phyloP scores from a whole-genome alignment of 2,797 vertebrate genomes.

The Phataginus tetradactyla region DNA sequence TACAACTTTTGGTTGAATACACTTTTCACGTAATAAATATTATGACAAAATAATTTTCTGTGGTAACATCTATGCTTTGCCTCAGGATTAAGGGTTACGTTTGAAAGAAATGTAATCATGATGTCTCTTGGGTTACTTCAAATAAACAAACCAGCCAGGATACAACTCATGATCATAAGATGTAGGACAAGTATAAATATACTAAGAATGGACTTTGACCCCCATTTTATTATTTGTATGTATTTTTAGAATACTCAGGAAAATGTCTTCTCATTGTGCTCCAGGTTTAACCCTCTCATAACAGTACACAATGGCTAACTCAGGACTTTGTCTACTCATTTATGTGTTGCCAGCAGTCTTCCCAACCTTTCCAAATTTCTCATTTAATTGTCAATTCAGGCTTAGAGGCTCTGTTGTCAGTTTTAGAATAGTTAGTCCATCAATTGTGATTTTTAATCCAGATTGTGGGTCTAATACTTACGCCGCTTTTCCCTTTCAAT shows the following conservation, averaged over 20 bases:
- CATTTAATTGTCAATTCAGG: neutral
- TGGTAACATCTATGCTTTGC: neutral
- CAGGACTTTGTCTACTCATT: neutral
- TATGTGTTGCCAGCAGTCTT: neutral
- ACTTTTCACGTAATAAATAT: constrained; percentile 27
- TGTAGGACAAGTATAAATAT: neutral
- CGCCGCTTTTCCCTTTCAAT: neutral
- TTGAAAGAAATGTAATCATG: neutral
- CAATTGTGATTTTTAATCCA: neutral
- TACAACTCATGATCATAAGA: neutral
- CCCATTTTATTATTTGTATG: neutral
- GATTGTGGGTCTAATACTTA: neutral
- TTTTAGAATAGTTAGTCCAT: neutral
- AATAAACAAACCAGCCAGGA: neutral
- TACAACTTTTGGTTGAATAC: constrained; percentile 6
- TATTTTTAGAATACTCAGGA: neutral
- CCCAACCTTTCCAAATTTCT: neutral
- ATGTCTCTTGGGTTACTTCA: neutral
- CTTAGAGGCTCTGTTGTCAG: neutral
- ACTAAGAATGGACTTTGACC: neutral
- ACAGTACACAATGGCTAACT: neutral
- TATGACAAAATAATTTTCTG: neutral
- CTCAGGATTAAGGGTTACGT: neutral
- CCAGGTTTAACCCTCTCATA: neutral
- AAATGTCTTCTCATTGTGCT: neutral